Conservation (phyloP, 2,888 invertebrate species). For the Drosophila longiperda region DNA sequence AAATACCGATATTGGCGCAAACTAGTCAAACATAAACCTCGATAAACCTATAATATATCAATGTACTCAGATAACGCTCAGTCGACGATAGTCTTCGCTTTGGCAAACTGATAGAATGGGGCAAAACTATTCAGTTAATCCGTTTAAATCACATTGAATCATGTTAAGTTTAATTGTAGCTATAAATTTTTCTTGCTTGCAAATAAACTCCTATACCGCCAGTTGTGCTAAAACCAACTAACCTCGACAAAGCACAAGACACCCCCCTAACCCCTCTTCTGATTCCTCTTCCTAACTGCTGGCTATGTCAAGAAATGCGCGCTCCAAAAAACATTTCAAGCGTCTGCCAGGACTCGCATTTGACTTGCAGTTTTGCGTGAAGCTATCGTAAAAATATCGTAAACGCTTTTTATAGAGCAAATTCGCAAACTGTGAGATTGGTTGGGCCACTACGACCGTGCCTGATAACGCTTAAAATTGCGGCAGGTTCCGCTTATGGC, state of each 20-base stretch:
- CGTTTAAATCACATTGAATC: conserved; percentile 75
- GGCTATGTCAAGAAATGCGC: conserved; percentile 64
- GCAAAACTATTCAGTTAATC: conserved; percentile 75
- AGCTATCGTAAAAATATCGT: conserved; percentile 68
- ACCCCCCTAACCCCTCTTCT: background rate
- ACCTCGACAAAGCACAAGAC: background rate
- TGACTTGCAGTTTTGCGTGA: conserved; percentile 70
- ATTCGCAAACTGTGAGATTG: conserved; percentile 45
- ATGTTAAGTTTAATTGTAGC: conserved; percentile 80
- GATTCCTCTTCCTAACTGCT: conserved; percentile 28
- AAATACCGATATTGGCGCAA: conserved; percentile 33
- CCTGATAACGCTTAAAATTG: conserved; percentile 23
- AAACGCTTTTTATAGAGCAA: conserved; percentile 64
- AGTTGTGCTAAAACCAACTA: conserved; percentile 24
- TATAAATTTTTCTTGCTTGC: conserved; percentile 69
- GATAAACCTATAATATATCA: conserved; percentile 78
- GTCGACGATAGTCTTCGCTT: conserved; percentile 12
- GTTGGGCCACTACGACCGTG: background rate
- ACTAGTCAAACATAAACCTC: conserved; percentile 54
- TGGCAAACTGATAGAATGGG: conserved; percentile 49
- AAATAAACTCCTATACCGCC: conserved; percentile 72
- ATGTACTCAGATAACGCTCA: conserved; percentile 47
- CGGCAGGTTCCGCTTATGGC: conserved; percentile 13
- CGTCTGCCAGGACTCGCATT: conserved; percentile 58
- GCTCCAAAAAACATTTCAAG: conserved; percentile 66